A percentile compares a stretch with the other conserved stretches of the same genome.
Conservation (phyloP, 2,113 vertebrate genomes). For the Octodon degus region DNA sequence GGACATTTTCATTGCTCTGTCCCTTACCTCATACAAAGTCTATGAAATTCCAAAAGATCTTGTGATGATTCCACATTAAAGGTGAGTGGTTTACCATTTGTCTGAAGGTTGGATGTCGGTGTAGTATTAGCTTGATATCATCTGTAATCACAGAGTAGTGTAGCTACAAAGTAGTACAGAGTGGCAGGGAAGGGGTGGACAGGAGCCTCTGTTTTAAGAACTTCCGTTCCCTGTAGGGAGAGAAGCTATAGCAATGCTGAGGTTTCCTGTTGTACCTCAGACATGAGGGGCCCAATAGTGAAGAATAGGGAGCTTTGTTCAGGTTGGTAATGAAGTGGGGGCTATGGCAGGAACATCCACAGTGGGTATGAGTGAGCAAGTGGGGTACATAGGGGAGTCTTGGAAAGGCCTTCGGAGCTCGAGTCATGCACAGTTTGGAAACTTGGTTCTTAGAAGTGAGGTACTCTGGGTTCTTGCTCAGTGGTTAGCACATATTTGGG, state of each 20-base stretch:
- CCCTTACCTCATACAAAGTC: neutral
- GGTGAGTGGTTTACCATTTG: neutral
- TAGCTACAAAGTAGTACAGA: neutral
- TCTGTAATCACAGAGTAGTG: neutral
- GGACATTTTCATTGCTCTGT: neutral
- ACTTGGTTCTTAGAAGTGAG: neutral
- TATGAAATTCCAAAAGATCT: neutral
- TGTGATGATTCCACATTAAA: neutral
- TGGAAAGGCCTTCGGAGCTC: neutral
- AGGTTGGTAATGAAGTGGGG: neutral
- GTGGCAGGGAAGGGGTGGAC: neutral
- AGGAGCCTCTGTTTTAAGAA: neutral
- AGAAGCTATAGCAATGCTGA: neutral
- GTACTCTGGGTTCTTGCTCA: neutral
- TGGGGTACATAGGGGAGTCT: neutral
- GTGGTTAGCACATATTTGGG: neutral
- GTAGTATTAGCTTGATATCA: neutral
- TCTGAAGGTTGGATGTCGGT: neutral
- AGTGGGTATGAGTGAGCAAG: neutral
- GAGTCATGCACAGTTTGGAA: neutral
- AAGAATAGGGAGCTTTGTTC: neutral
- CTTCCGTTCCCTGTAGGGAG: neutral
- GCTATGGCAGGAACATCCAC: neutral
- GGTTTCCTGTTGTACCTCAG: neutral
- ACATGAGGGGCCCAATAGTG: neutral